These are phyloP conservation scores for Panthera leo DNA, from an alignment of 2,113 vertebrate species.

Conservation along the genomic window DNA sequence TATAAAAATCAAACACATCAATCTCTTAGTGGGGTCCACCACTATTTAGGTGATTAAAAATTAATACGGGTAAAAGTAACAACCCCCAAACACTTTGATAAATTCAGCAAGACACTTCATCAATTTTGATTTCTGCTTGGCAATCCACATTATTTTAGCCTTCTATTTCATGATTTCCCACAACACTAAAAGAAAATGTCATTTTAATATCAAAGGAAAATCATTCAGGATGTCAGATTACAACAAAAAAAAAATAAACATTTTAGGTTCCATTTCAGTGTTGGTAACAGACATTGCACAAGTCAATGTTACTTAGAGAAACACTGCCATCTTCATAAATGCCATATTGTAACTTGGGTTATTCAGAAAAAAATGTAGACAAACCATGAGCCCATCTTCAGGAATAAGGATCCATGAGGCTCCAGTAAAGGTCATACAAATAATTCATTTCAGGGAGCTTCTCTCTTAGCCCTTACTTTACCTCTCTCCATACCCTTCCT, in stretches of 20 bases:
- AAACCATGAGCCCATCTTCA: background rate
- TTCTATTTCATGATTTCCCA: background rate
- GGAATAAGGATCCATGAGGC: background rate
- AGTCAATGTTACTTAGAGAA: background rate
- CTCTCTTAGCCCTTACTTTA: background rate
- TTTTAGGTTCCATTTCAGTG: background rate
- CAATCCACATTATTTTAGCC: background rate
- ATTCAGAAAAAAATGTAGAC: background rate
- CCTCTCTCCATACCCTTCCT: background rate
- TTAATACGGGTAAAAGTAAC: background rate
- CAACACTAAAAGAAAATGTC: background rate
- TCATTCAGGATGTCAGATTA: background rate
- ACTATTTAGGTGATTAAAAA: background rate
- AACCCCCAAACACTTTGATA: background rate
- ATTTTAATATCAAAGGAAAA: background rate
- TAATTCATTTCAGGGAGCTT: background rate
- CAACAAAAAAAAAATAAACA: background rate
- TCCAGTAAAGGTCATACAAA: background rate
- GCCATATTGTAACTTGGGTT: background rate
- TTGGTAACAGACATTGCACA: background rate
- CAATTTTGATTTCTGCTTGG: conserved; percentile 27
- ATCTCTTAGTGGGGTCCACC: background rate
- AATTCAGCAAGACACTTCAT: background rate
- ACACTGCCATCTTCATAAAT: background rate
- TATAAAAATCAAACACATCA: background rate